These are phyloP conservation scores for Choristoneura rosaceana DNA, from an alignment of 2,888 invertebrate genomes.

Conservation along the genomic window DNA sequence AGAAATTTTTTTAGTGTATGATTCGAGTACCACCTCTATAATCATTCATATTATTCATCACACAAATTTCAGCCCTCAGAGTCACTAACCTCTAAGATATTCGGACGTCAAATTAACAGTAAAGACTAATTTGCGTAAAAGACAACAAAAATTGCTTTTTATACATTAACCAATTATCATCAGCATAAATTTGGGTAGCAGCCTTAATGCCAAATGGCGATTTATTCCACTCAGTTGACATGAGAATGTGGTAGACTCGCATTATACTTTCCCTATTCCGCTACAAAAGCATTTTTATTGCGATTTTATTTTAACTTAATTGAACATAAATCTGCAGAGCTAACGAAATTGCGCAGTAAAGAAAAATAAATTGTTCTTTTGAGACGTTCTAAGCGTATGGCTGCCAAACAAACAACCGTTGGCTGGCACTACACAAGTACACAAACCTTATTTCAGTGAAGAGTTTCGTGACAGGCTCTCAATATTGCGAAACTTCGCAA, in stretches of 20 bases:
- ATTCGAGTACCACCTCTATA: too few species aligned
- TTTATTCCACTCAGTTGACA: constrained; percentile 36
- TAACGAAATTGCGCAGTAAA: constrained; percentile 19
- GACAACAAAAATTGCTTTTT: background rate
- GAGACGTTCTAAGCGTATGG: constrained; percentile 19
- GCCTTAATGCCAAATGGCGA: constrained; percentile 24
- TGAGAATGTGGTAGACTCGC: constrained; percentile 20
- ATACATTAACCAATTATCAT: constrained; percentile 5
- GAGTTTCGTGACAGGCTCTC: constrained; percentile 2
- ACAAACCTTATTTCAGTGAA: background rate
- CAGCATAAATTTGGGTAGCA: background rate
- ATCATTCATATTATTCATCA: too few species aligned
- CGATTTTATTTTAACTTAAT: constrained; percentile 38
- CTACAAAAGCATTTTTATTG: constrained; percentile 28
- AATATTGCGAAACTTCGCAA: constrained; percentile 13
- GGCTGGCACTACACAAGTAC: background rate
- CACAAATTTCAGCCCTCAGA: background rate
- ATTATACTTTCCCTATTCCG: constrained; percentile 23
- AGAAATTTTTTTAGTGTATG: too few species aligned
- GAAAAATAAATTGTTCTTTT: constrained; percentile 19
- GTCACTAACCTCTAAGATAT: background rate
- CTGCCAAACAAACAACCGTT: constrained; percentile 2
- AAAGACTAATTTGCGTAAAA: background rate
- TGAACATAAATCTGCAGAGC: constrained; percentile 32
- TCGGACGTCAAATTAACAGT: background rate